Conservation (phyloP, 2,113 vertebrate genomes). For the Hyla sarda region DNA sequence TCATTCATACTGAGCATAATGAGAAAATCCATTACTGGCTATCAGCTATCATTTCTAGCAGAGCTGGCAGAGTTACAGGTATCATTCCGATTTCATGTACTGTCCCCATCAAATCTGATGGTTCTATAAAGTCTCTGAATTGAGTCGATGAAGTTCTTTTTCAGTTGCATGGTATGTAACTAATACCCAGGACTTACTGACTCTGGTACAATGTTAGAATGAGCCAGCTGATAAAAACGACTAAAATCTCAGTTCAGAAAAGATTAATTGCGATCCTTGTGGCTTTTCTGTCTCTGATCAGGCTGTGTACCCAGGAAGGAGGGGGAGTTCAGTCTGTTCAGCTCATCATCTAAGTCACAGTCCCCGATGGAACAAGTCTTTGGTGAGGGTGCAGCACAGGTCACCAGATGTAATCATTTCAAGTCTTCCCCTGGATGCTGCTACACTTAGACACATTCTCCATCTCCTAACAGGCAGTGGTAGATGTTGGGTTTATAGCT, state of each 20-base stretch:
- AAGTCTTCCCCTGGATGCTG: slow-evolving; percentile 8
- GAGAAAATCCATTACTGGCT: neutral
- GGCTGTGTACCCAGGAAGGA: neutral
- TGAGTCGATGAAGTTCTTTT: neutral
- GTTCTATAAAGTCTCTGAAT: neutral
- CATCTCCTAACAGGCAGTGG: neutral
- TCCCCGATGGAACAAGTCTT: neutral
- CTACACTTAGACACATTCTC: neutral
- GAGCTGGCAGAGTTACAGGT: neutral
- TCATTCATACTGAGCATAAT: too few relatives aligned
- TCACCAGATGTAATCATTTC: slow-evolving; percentile 17
- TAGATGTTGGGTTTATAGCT: slow-evolving; percentile 2
- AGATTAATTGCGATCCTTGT: slow-evolving; percentile 42
- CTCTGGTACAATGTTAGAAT: slow-evolving; percentile 23
- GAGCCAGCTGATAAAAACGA: slow-evolving; percentile 43
- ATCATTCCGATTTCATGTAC: neutral
- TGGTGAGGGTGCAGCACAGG: slow-evolving; percentile 4
- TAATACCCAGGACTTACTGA: neutral
- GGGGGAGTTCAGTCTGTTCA: slow-evolving; percentile 15
- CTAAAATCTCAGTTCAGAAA: slow-evolving; percentile 39
- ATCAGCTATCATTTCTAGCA: neutral
- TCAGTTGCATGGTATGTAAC: slow-evolving; percentile 5
- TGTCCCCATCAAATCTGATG: neutral
- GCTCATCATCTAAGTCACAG: slow-evolving; percentile 8
- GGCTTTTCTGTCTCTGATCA: slow-evolving; percentile 42